Base-by-base conservation (phyloP, 2,888 invertebrate genomes). In the Bombyx huttoni region DNA sequence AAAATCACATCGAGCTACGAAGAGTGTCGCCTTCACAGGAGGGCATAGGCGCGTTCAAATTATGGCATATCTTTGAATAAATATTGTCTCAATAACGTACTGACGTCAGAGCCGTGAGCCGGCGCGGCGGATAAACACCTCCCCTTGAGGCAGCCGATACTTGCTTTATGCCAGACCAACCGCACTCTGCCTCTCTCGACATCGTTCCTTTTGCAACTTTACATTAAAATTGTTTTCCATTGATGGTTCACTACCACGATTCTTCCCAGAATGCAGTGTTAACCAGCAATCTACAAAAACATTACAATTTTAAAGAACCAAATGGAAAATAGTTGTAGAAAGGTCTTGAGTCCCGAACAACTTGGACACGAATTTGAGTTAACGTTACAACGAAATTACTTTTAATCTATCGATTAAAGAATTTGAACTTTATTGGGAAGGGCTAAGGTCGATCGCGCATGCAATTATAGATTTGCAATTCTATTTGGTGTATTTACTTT, bases 351-450 rank as follows among this genome's bases (percentile, higher is more conserved):
- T 65, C 67, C 65, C 70, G 75, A 74, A 75, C 73, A 67, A 71
- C 73, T 72, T 64, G 69, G 63, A 77, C 78, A 78, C 75, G 76
- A 78, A 70, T 73, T 73, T 65, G 62, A 76, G 73, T 73, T 70
- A 75, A 66, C 64, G 63, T 61, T 59, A 58, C 52, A 52, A 64
- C 75, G 63, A 68, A 64, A 51, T 67, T 63, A 53, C 51, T 47
- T 49, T 46, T 47, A 24, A 10, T 5, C 8, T 3, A 46, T 35
- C 14, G 50, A 49, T 35, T 14, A 40, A 14, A 47, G 34, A 66
- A 62, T 56, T 6, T 61, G 48, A 54, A 56, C 60, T 58, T 53
- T 73, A 63, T 53, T 2, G 0, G 5, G 6, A 49, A 0, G 54
- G 0, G 6, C 56, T 61, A 72, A 57, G 58, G 58, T 49, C n/a